Evolutionary conservation across 1,140 invertebrate genomes (phyloP).

Genomic region (Leptonema lineaticorne): DNA sequence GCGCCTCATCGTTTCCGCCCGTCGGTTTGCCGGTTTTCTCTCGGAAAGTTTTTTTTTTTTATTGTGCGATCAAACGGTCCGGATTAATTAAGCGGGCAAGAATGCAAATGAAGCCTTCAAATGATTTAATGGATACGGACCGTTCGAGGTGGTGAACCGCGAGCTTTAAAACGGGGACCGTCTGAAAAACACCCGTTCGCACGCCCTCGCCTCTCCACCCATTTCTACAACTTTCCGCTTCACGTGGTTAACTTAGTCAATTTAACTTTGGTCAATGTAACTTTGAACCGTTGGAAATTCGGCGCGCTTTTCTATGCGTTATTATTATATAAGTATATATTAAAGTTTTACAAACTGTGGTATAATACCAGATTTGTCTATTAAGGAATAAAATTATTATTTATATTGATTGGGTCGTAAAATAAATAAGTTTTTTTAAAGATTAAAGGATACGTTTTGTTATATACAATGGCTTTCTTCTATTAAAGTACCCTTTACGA

Average conservation of each 20-base stretch:
- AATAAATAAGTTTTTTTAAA: too few species aligned
- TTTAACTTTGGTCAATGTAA: constrained; percentile 32
- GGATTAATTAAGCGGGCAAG: constrained; percentile 11
- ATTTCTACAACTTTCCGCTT: constrained; percentile 9
- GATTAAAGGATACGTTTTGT: too few species aligned
- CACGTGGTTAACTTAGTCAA: constrained; percentile 30
- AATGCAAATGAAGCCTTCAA: constrained; percentile 26
- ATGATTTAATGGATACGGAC: constrained; percentile 23
- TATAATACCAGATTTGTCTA: too few species aligned
- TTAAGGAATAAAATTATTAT: too few species aligned
- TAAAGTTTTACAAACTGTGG: too few species aligned
- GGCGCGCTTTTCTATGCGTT: too few species aligned
- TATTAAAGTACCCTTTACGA: too few species aligned
- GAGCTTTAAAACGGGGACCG: constrained; percentile 6
- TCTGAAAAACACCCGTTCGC: too few species aligned
- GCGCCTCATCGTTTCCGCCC: neutral
- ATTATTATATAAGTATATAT: too few species aligned
- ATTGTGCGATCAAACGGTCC: neutral
- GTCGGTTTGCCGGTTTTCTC: neutral
- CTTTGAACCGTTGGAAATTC: constrained; percentile 22
- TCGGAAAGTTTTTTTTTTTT: neutral
- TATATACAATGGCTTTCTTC: too few species aligned
- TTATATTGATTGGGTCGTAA: too few species aligned
- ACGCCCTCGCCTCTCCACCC: neutral
- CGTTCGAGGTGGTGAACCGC: constrained; percentile 15